Conservation (phyloP, 2,888 invertebrate genomes). For the Papilio elwesi region DNA sequence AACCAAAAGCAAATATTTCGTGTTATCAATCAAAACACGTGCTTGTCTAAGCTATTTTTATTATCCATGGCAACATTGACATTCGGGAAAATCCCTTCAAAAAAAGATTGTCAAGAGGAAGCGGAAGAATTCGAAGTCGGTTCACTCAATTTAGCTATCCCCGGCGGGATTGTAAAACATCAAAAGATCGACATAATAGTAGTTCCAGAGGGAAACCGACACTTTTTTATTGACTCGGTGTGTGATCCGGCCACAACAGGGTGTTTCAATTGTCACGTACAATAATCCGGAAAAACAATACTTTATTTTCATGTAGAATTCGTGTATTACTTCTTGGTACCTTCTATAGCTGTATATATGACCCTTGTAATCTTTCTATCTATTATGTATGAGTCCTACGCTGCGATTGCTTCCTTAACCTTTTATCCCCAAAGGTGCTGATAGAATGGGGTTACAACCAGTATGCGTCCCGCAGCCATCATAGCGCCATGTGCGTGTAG, state of each 20-base stretch:
- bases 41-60: not conserved
- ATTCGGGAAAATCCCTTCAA: slow-evolving; percentile 9
- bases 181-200: slow-evolving; percentile 65
- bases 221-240: slow-evolving; percentile 67
- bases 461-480: too few relatives aligned
- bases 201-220: slow-evolving; percentile 61
- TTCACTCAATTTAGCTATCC: slow-evolving; percentile 53
- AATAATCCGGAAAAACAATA: not conserved
- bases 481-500: too few relatives aligned
- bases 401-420: too few relatives aligned
- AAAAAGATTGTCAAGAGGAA: slow-evolving; percentile 42
- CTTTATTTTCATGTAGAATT: not conserved
- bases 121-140: slow-evolving; percentile 45
- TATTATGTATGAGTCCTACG: too few relatives aligned
- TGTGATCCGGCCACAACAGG: slow-evolving; percentile 43
- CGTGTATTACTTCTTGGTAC: too few relatives aligned
- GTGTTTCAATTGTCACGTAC: slow-evolving; percentile 16
- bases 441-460: too few relatives aligned
- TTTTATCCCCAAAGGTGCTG: too few relatives aligned
- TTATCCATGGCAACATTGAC: slow-evolving; percentile 1
- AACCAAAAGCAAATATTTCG: not conserved
- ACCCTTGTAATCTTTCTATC: too few relatives aligned
- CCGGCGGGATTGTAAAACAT: slow-evolving; percentile 66
- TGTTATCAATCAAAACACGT: not conserved
- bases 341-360: too few relatives aligned